These are phyloP conservation scores for Oceanodroma tethys DNA, from an alignment of 2,113 vertebrate genomes.

Conservation along the genomic window DNA sequence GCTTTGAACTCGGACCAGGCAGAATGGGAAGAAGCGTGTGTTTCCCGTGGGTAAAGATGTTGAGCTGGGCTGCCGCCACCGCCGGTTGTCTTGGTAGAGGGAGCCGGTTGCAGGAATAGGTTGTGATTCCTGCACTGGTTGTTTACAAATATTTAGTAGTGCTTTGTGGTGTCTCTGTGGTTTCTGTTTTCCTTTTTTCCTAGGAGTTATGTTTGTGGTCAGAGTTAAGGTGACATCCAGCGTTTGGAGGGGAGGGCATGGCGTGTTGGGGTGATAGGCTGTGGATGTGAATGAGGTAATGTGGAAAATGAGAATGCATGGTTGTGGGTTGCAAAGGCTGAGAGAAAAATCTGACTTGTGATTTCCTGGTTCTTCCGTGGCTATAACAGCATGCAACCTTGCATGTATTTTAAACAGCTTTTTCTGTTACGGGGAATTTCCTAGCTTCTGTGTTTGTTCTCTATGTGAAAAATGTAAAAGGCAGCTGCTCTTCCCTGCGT, in stretches of 20 bases:
- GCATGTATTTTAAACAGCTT: neutral
- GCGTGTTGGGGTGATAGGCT: neutral
- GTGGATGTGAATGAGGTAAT: neutral
- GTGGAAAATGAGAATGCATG: neutral
- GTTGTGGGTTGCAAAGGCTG: neutral
- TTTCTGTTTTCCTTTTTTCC: neutral
- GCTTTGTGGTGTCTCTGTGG: neutral
- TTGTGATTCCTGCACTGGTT: neutral
- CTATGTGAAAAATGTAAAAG: neutral
- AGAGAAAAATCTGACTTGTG: neutral
- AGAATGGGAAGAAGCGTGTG: neutral
- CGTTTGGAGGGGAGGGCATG: neutral
- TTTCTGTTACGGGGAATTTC: neutral
- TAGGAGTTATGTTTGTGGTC: slow-evolving; percentile 24
- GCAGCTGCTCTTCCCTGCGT: neutral
- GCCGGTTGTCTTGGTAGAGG: neutral
- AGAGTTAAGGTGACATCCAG: neutral
- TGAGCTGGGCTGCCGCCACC: neutral
- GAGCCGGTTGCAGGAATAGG: neutral
- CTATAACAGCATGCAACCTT: neutral
- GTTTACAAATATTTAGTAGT: neutral
- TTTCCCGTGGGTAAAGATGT: neutral
- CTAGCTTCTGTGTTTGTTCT: neutral
- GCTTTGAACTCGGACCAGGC: neutral
- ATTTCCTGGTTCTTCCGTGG: neutral